phyloP scores from a whole-genome alignment of 2,113 vertebrate genomes.

The Notiomystis cincta region DNA sequence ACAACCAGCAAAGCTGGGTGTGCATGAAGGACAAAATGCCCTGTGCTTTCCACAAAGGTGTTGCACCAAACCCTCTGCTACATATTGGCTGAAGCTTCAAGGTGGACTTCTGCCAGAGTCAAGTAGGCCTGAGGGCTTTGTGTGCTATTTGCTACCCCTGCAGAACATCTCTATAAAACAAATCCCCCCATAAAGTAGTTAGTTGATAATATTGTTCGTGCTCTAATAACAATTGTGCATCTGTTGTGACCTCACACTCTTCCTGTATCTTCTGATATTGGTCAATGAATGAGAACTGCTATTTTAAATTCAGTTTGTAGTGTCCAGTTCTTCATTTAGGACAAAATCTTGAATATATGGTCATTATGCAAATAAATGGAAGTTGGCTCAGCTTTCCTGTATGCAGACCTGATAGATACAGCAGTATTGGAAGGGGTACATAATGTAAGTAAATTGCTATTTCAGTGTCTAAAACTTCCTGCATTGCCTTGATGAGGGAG shows the following conservation, averaged over 20 bases:
- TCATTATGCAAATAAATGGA: neutral
- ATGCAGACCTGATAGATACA: neutral
- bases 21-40: neutral
- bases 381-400: neutral
- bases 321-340: neutral
- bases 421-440: neutral
- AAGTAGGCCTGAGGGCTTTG: neutral
- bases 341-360: neutral
- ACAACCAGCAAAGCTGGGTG: neutral
- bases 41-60: accelerated
- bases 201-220: neutral
- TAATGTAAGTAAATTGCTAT: neutral
- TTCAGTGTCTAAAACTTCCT: neutral
- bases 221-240: neutral
- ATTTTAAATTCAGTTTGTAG: neutral
- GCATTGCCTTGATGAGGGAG: neutral
- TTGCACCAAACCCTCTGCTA: neutral
- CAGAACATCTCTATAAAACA: neutral
- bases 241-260: neutral
- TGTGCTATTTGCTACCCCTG: neutral
- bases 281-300: neutral
- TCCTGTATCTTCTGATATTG: neutral
- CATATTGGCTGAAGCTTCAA: neutral
- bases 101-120: neutral
- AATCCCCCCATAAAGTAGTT: neutral